Evolutionary conservation across 2,797 vertebrate genomes (phyloP).

Genomic region (Parauchenoglanis ngamensis): DNA sequence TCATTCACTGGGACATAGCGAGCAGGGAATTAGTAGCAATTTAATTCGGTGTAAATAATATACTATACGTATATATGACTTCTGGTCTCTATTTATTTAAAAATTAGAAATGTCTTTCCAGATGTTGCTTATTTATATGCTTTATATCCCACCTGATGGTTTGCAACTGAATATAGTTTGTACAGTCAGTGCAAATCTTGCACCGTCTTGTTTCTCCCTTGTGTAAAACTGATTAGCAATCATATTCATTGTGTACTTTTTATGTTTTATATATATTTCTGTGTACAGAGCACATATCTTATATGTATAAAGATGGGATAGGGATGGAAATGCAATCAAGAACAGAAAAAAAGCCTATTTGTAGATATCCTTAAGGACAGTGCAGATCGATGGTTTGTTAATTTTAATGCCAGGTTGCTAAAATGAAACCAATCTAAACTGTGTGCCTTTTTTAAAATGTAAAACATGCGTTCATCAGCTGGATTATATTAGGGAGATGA

Average conservation of each 20-base stretch:
- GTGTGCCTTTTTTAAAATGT: conserved; percentile 38
- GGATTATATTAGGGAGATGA: conserved; percentile 43
- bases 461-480: conserved; percentile 9
- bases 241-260: too few species aligned
- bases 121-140: not conserved
- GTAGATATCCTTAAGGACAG: not conserved
- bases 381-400: not conserved
- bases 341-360: not conserved
- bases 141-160: not conserved
- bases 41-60: not conserved
- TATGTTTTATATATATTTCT: not conserved
- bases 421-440: conserved; percentile 38
- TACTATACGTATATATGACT: not conserved
- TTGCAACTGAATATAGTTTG: not conserved
- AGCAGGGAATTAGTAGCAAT: too few species aligned
- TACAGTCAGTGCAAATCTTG: not conserved
- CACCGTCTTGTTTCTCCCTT: not conserved
- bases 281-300: not conserved
- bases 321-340: not conserved
- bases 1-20: not conserved
- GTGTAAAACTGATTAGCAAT: not conserved
- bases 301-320: not conserved
- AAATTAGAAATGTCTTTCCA: not conserved
- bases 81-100: not conserved
- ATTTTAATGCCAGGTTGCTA: conserved; percentile 19